Percentiles rank a stretch among this genome's conserved stretches.
These are phyloP conservation scores for Drosophila willistoni DNA, from an alignment of 1,140 invertebrate genomes.

Conservation along the genomic window DNA sequence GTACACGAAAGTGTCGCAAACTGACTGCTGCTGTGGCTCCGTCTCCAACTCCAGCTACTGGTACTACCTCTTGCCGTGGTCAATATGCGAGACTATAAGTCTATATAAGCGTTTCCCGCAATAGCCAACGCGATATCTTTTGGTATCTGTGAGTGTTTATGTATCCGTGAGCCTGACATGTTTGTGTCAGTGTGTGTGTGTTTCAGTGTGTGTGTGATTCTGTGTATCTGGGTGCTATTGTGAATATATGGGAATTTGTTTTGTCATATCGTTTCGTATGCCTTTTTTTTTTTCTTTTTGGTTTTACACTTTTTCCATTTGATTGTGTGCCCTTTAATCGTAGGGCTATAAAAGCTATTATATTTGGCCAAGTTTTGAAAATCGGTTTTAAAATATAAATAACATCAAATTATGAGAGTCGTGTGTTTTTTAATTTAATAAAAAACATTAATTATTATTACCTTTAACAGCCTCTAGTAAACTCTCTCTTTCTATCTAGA, in stretches of 20 bases:
- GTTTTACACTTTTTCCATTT: slow-evolving; percentile 20
- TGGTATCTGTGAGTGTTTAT: slow-evolving; percentile 37
- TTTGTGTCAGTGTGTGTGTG: slow-evolving; percentile 31
- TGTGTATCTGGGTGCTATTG: slow-evolving; percentile 47
- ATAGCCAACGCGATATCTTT: slow-evolving; percentile 51
- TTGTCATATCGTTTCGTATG: slow-evolving; percentile 62
- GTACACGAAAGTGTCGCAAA: slow-evolving; percentile 60
- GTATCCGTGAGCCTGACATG: slow-evolving; percentile 29
- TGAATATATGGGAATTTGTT: slow-evolving; percentile 72
- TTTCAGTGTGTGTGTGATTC: slow-evolving; percentile 30
- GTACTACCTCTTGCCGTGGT: slow-evolving; percentile 45
- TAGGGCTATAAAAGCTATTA: neutral
- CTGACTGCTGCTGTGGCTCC: slow-evolving; percentile 26
- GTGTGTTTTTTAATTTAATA: no score
- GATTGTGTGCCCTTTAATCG: slow-evolving; percentile 29
- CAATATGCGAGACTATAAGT: slow-evolving; percentile 76
- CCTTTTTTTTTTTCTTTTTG: slow-evolving; percentile 16
- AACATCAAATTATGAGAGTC: no score
- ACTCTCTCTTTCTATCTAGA: no score
- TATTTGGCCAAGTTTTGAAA: neutral
- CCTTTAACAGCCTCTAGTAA: no score
- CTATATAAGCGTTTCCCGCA: slow-evolving; percentile 60
- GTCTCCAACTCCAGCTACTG: slow-evolving; percentile 1
- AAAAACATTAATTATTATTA: no score
- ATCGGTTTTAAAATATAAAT: no score